Evolutionary conservation across 2,888 invertebrate species (phyloP), one percentile per base, ranked within the genome.

Genomic region (Torymus texanus): DNA sequence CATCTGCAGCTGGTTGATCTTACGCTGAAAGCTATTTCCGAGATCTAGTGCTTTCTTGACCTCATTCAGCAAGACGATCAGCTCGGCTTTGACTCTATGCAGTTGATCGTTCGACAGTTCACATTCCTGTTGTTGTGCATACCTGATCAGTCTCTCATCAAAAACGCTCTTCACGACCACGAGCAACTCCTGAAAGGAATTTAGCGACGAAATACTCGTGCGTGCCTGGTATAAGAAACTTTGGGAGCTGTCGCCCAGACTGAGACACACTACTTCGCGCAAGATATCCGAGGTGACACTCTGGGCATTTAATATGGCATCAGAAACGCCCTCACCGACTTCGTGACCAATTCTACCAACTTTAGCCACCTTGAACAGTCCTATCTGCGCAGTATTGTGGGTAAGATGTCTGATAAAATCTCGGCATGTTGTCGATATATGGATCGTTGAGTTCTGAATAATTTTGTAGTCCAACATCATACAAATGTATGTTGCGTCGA

Each of bases 331-430:
- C 11, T 8, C n/a, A 3, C 61, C 72, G 18, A 72, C 51, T 2
- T 66, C 59, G 1, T 13, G 11, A 4, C 66, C 24, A 16, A 78
- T 12, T 2, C 24, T 8, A 41, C 78, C 78, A 12, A 50, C 12
- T 2, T 41, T 53, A 66, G 72, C 72, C 53, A 12, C 51, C n/a
- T 59, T 72, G n/a, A 66, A 72, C 8, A 72, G 24, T 0, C 72
- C 71, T 18, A 78, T 72, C 13, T 72, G 56, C 18, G 59, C 14
- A 18, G 14, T 21, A 53, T 78, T 72, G 2, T 53, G 1, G 3
- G 24, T 59, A 1, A 78, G 24, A 53, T 53, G 59, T 11, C 13
- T 0, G 13, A 72, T 16, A 5, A 78, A 58, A 29, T 78, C 8
- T 41, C 51, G 66, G 11, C 24, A 12, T 14, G 14, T 16, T 0